Percentiles rank a stretch among this genome's conserved stretches.
phyloP scores from a whole-genome alignment of 2,797 vertebrate species.

The Gila robusta region DNA sequence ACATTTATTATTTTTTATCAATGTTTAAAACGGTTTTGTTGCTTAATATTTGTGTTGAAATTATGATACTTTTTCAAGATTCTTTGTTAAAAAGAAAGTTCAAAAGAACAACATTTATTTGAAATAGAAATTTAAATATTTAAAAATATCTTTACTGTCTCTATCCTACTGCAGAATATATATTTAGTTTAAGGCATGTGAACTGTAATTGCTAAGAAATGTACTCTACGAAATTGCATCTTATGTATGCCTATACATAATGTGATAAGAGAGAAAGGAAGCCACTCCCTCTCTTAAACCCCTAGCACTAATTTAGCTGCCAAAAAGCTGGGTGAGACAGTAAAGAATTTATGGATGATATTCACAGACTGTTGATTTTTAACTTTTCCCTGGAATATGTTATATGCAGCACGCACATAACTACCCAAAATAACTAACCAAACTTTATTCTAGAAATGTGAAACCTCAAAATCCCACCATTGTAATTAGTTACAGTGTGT shows the following conservation, averaged over 20 bases:
- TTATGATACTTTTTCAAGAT: background rate
- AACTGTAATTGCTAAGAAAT: slow-evolving; percentile 28
- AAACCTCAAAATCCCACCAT: slow-evolving; percentile 52
- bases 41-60: background rate
- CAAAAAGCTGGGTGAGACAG: slow-evolving; percentile 17
- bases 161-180: background rate
- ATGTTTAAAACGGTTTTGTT: background rate
- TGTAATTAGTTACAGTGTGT: slow-evolving; percentile 62
- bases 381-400: slow-evolving; percentile 18
- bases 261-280: slow-evolving; percentile 10
- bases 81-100: background rate
- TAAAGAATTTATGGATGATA: slow-evolving; percentile 39
- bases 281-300: slow-evolving; percentile 21
- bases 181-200: background rate
- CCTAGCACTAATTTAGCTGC: slow-evolving; percentile 26
- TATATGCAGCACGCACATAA: slow-evolving; percentile 5
- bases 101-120: background rate
- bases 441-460: slow-evolving; percentile 2
- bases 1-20: background rate
- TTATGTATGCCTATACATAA: background rate
- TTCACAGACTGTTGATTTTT: slow-evolving; percentile 15
- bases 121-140: background rate
- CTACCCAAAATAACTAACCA: slow-evolving; percentile 24
- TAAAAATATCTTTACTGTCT: background rate
- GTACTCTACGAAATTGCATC: background rate